Conservation (phyloP, 2,797 vertebrate genomes). For the Tapera naevia region DNA sequence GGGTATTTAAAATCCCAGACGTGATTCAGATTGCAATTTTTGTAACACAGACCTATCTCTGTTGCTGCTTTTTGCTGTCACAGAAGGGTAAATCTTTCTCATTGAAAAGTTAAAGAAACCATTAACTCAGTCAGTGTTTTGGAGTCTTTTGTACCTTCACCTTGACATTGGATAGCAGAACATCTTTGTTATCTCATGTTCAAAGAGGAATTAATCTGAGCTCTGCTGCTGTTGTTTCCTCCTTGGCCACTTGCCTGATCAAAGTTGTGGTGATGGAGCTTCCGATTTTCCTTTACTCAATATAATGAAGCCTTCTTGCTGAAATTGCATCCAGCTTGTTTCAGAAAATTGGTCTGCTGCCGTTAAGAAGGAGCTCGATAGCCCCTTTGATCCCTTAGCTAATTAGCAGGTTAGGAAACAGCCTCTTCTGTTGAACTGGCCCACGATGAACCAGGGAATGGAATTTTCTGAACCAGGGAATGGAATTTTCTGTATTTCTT, state of each 20-base stretch:
- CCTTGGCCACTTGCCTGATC: not conserved
- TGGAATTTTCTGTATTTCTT: not conserved
- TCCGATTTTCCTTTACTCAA: not conserved
- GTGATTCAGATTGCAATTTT: not conserved
- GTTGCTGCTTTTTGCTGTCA: not conserved
- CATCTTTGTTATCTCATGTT: not conserved
- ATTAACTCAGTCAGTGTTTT: not conserved
- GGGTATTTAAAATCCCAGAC: not conserved
- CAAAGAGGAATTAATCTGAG: not conserved
- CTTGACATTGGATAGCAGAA: not conserved
- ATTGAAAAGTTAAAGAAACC: not conserved
- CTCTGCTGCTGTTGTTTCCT: not conserved
- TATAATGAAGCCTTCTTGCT: not conserved
- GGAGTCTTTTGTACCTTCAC: not conserved
- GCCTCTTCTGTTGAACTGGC: not conserved
- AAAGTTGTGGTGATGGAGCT: not conserved
- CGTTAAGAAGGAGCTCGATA: not conserved
- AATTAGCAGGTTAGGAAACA: constrained; percentile 32
- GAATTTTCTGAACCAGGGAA: not conserved
- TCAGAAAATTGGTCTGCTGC: not conserved
- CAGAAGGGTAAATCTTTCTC: not conserved
- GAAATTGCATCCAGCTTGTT: not conserved
- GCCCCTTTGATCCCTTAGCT: constrained; percentile 17
- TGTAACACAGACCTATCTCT: not conserved
- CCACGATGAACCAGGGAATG: not conserved